Conservation (phyloP, 1,140 invertebrate species). For the Ceratina australensis region DNA sequence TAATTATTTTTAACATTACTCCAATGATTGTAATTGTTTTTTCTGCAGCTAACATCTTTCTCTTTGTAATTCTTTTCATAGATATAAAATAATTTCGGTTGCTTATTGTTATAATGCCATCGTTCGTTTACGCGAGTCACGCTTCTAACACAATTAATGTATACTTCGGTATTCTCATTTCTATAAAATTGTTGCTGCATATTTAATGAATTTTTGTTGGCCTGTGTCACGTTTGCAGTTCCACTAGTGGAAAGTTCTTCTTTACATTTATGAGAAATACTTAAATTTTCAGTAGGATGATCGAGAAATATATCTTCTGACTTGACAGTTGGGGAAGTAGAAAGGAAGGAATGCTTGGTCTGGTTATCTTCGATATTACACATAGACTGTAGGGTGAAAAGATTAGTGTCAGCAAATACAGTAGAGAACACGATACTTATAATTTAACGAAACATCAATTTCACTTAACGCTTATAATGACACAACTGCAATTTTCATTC, state of each 20-base stretch:
- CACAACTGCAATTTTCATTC: constrained; percentile 19
- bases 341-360: constrained; percentile 39
- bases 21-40: constrained; percentile 45
- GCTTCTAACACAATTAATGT: constrained; percentile 43
- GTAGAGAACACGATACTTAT: constrained; percentile 48
- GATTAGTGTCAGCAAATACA: constrained; percentile 62
- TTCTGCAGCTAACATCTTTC: constrained; percentile 28
- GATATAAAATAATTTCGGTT: constrained; percentile 49
- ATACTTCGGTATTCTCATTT: constrained; percentile 37
- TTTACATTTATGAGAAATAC: constrained; percentile 21
- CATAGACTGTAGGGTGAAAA: constrained; percentile 57
- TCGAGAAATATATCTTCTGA: constrained; percentile 44
- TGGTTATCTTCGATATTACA: constrained; percentile 49
- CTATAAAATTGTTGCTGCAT: constrained; percentile 43
- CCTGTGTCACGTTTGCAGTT: constrained; percentile 3
- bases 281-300: constrained; percentile 42
- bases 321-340: constrained; percentile 44
- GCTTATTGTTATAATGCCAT: constrained; percentile 41
- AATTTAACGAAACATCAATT: constrained; percentile 12
- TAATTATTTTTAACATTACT: constrained; percentile 48
- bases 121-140: constrained; percentile 40
- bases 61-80: constrained; percentile 42
- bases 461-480: constrained; percentile 2
- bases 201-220: constrained; percentile 30
- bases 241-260: constrained; percentile 35